Base-by-base conservation (phyloP, 1,140 invertebrate genomes). In the Thereuonema tuberculata region DNA sequence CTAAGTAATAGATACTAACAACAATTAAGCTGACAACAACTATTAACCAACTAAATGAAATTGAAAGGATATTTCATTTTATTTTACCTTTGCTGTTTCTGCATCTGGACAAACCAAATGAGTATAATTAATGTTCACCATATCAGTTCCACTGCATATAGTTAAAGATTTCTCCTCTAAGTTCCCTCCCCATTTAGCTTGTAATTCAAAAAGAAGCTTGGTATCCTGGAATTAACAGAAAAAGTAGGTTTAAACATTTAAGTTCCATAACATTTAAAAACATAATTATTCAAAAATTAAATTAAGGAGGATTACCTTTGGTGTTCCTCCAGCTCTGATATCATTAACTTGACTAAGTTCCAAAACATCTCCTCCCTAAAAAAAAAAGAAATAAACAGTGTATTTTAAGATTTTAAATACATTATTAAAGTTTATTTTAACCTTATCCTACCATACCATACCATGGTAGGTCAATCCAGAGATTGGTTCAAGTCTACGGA, bases 51-150 rank as follows among this genome's bases (percentile, higher is more conserved):
- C 20, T 58, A 63, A 62, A 24, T 62, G 29, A 31, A 54, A 61
- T 60, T 12, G 1, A 0, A 31, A 28, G 59, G 29, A 59, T 50
- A 58, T 53, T 56, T 37, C 21, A n/a, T n/a, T 37, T 37, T 5
- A 37, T 53, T 63, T 67, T 77, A 95, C 93, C 84, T 92, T 93
- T 52, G 95, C 93, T 25, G 86, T 92, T 62, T 85, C 87, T 24
- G 85, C 80, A 77, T 94, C 88, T 24, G 89, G 85, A 71, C 92
- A 97, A 37, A 99, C 87, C 65, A 99, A 84, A 75, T 97, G 93
- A 66, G 94, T 93, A 74, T 96, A 96, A 77, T 91, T 96, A 72
- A 99, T 94, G 75, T 97, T 98, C 67, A 99, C 98, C 73, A 99
- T 92, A 78, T 99, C 96, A 21, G 90, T 89, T n/a, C 95, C 95